Evolutionary conservation across 2,113 vertebrate species (phyloP).

Genomic region (Melospiza melodia): DNA sequence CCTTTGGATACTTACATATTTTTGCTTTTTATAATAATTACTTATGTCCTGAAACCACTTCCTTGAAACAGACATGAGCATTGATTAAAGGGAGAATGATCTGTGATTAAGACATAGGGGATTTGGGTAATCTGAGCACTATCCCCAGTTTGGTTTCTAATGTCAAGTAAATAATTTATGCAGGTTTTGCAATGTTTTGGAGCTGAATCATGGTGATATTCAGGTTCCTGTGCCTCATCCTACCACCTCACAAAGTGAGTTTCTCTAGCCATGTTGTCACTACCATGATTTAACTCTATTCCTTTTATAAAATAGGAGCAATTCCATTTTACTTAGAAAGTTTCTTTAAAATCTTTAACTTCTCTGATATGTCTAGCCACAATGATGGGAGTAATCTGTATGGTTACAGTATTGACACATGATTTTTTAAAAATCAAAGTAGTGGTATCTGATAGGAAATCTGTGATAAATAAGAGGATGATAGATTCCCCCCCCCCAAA

Average conservation of each 20-base stretch:
- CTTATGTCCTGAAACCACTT: neutral
- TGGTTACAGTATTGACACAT: neutral
- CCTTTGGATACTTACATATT: neutral
- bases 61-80: neutral
- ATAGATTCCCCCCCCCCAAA: accelerated
- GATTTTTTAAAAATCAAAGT: neutral
- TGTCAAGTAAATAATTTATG: neutral
- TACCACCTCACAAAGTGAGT: neutral
- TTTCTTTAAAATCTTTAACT: neutral
- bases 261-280: neutral
- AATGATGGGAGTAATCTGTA: neutral
- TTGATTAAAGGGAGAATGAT: neutral
- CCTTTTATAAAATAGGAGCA: neutral
- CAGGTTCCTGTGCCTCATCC: neutral
- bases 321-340: neutral
- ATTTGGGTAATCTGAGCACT: neutral
- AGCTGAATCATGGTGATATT: neutral
- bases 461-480: neutral
- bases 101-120: neutral
- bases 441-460: neutral
- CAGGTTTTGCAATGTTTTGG: neutral
- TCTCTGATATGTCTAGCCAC: neutral
- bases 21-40: neutral
- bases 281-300: neutral
- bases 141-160: neutral